Percentiles rank a stretch among this genome's conserved stretches.
Conservation (phyloP, 2,113 vertebrate species). For the Microtus richardsoni region DNA sequence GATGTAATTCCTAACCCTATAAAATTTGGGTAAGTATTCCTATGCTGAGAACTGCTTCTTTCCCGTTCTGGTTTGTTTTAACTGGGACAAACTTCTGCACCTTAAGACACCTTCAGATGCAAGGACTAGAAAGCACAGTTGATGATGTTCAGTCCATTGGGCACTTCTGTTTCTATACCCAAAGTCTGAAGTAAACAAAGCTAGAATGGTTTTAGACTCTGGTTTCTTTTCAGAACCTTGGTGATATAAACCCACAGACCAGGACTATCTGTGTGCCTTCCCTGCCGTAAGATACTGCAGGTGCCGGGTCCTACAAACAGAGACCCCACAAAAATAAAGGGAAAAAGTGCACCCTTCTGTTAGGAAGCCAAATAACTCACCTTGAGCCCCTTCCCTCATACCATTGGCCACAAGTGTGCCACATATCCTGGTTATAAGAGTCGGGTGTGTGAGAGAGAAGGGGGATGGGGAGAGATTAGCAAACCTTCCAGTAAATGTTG, state of each 20-base stretch:
- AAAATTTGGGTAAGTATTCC: conserved; percentile 29
- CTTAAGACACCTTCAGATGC: neutral
- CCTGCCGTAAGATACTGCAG: conserved; percentile 19
- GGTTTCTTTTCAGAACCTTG: neutral
- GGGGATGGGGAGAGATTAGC: neutral
- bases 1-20: neutral
- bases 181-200: conserved; percentile 26
- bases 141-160: neutral
- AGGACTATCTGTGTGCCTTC: neutral
- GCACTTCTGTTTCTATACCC: neutral
- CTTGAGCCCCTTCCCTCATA: neutral
- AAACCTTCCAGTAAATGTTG: neutral
- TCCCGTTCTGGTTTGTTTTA: neutral
- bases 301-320: neutral
- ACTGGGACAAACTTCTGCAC: neutral
- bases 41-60: neutral
- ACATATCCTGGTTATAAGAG: neutral
- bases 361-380: neutral
- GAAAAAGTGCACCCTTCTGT: neutral
- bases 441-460: neutral
- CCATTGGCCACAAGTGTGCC: neutral
- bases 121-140: conserved; percentile 6
- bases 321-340: neutral
- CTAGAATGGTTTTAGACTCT: neutral
- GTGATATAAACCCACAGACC: neutral